These are phyloP conservation scores for Chionodraco myersi DNA, from an alignment of 2,113 vertebrate genomes.

Conservation along the genomic window DNA sequence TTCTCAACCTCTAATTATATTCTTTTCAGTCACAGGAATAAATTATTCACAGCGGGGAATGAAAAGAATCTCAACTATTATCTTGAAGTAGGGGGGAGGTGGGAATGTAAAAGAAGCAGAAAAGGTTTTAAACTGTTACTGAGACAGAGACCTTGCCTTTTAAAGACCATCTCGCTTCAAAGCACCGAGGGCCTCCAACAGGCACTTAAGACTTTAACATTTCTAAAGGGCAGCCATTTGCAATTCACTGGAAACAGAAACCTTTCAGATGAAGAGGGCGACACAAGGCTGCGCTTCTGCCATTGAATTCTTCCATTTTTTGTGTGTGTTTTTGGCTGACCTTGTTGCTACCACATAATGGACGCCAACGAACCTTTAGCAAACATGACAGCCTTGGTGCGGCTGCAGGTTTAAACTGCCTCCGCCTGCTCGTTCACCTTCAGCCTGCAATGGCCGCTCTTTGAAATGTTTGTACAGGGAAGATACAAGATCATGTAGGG, in stretches of 20 bases:
- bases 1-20: constrained; percentile 29
- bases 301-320: background rate
- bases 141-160: constrained; percentile 45
- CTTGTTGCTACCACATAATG: background rate
- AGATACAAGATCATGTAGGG: constrained; percentile 7
- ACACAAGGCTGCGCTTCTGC: background rate
- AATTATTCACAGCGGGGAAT: constrained; percentile 30
- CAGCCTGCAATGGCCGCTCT: background rate
- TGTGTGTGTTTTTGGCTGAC: background rate
- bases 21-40: constrained; percentile 28
- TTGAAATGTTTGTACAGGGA: background rate
- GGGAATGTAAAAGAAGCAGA: background rate
- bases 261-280: constrained; percentile 28
- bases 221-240: constrained; percentile 43
- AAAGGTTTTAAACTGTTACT: constrained; percentile 27
- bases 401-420: background rate
- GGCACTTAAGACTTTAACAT: constrained; percentile 17
- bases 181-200: constrained; percentile 1
- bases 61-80: constrained; percentile 39
- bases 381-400: background rate
- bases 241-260: constrained; percentile 22
- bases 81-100: background rate
- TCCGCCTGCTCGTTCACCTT: background rate
- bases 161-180: constrained; percentile 28
- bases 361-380: background rate